Base-by-base conservation (phyloP, 37 sponge, comb jelly and placozoan genomes). In the Mnemiopsis leidyi region DNA sequence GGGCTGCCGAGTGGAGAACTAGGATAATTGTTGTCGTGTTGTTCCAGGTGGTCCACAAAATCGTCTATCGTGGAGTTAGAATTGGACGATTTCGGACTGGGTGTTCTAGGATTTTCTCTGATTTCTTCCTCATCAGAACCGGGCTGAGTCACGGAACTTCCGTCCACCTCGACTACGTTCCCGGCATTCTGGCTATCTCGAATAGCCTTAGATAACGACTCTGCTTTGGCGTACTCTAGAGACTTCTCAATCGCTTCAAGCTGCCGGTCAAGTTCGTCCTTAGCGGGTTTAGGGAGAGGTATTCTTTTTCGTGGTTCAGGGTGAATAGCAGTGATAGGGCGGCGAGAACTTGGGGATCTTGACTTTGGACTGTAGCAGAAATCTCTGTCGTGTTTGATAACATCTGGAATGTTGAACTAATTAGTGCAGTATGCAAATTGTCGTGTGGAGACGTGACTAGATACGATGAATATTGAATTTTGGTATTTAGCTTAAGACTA, bases 291-390 rank as follows among this genome's bases (percentile, higher is more conserved):
- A 29, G 90, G 90, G 23, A 3, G 38, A 33, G 61, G 24, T 23
- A 85, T 18, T 40, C 90, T 3, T 33, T 85, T 85, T 28, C 90
- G 39, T 5, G 90, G 90, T 39, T 85, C 90, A 29, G 90, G 90
- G 61, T 85, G 90, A 23, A 85, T 85, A 0, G 90, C 90, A 40
- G 90, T 85, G 3, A 85, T 85, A 18, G 61, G 40, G 1, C 90
- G n/a, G 1, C 90, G 40, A 13, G 61, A 40, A 25, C 36, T 85
- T 40, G 90, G 90, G 40, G 90, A 85, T 32, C 33, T 33, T 3
- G 32, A 26, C 18, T 77, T 77, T 33, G 79, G 79, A 32, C 79
- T 77, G 79, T 77, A 77, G 79, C 79, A 32, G 79, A 77, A 77
- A 32, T 77, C 79, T 32, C 79, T 26, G 36, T 77, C 79, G 32